Evolutionary conservation across 2,888 invertebrate species (phyloP).

Genomic region (Archips crataeganus): DNA sequence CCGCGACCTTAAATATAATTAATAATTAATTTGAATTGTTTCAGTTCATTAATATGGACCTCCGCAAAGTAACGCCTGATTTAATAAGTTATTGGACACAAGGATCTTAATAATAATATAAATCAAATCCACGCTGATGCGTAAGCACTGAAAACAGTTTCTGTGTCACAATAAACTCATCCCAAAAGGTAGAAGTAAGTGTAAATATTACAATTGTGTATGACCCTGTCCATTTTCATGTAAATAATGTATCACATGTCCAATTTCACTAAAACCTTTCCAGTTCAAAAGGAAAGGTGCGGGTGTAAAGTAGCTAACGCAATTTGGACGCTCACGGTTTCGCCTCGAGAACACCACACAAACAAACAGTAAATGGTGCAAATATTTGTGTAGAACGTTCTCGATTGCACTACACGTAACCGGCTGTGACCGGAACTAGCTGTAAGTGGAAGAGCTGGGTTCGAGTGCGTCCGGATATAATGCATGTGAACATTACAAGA

Average conservation of each 20-base stretch:
- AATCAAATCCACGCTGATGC: too few relatives aligned
- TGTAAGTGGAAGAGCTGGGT: constrained; percentile 10
- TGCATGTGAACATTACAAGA: background rate
- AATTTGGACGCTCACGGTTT: constrained; percentile 41
- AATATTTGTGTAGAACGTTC: constrained; percentile 39
- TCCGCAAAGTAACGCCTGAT: background rate
- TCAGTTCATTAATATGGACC: too few relatives aligned
- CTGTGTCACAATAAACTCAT: background rate
- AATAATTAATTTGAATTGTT: too few relatives aligned
- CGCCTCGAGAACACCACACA: constrained; percentile 34
- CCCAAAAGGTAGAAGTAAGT: background rate
- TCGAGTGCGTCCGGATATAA: constrained; percentile 15
- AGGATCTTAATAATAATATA: background rate
- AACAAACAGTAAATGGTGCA: constrained; percentile 40
- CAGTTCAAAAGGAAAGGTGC: constrained; percentile 33
- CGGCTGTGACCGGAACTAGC: constrained; percentile 21
- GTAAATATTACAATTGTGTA: constrained; percentile 8
- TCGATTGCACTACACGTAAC: constrained; percentile 40
- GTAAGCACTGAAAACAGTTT: background rate
- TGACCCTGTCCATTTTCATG: background rate
- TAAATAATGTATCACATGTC: constrained; percentile 12
- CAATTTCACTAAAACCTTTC: constrained; percentile 23
- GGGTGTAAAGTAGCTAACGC: constrained; percentile 38
- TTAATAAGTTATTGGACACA: background rate
- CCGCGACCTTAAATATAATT: too few relatives aligned